phyloP scores from a whole-genome alignment of 2,113 vertebrate species.

The Atractosteus spatula region DNA sequence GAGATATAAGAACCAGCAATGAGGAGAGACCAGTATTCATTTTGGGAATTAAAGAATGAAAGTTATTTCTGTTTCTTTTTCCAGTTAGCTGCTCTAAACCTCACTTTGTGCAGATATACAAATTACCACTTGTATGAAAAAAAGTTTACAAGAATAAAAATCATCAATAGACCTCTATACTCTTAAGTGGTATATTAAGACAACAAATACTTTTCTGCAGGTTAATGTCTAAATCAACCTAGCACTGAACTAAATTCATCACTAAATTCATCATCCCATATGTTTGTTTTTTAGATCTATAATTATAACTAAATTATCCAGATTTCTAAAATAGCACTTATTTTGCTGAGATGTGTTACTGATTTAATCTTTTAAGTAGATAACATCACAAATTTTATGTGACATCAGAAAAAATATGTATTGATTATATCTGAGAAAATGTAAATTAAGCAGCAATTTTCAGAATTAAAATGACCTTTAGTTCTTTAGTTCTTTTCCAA shows the following conservation, averaged over 20 bases:
- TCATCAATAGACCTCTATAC: not conserved
- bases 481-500: too few species aligned
- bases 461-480: too few species aligned
- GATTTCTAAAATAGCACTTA: too few species aligned
- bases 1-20: not conserved
- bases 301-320: too few species aligned
- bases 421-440: too few species aligned
- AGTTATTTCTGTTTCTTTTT: not conserved
- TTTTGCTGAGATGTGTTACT: too few species aligned
- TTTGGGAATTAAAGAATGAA: constrained; percentile 5
- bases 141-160: not conserved
- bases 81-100: not conserved
- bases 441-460: too few species aligned
- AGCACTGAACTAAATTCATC: constrained; percentile 13
- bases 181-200: constrained; percentile 3
- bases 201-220: not conserved
- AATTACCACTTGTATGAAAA: not conserved
- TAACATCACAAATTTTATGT: too few species aligned
- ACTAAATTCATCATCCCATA: constrained; percentile 10
- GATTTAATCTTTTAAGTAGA: too few species aligned
- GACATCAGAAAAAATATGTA: too few species aligned
- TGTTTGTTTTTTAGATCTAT: constrained; percentile 17
- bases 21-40: constrained; percentile 1
- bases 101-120: not conserved
- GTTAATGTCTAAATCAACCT: constrained; percentile 2